phyloP scores from a whole-genome alignment of 2,113 vertebrate genomes.

The Irena cyanogastra region DNA sequence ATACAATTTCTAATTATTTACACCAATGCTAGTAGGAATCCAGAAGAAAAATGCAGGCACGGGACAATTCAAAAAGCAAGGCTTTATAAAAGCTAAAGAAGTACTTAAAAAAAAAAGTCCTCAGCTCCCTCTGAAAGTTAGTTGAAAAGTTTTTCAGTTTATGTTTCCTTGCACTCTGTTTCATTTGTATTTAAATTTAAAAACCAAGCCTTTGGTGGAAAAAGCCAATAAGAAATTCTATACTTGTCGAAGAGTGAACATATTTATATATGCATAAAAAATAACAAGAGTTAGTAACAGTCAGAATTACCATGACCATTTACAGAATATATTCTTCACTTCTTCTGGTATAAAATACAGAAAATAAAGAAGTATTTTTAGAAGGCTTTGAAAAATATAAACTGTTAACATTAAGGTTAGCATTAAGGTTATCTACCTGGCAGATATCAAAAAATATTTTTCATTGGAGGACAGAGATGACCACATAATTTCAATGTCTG shows the following conservation, averaged over 20 bases:
- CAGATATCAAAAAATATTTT: not conserved
- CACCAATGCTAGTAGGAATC: not conserved
- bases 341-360: not conserved
- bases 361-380: not conserved
- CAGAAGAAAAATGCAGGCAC: not conserved
- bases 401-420: not conserved
- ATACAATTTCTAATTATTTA: not conserved
- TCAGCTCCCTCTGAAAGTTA: not conserved
- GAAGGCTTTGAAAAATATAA: not conserved
- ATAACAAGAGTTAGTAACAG: not conserved
- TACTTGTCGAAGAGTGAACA: not conserved
- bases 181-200: not conserved
- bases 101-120: not conserved
- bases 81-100: not conserved
- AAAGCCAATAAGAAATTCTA: not conserved
- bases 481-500: not conserved
- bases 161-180: not conserved
- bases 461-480: not conserved
- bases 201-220: not conserved
- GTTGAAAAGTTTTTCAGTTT: not conserved
- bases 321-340: not conserved
- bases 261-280: not conserved
- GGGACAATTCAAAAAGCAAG: not conserved
- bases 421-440: not conserved
- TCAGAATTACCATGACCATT: not conserved